phyloP scores from a whole-genome alignment of 2,113 vertebrate species.

The Hystrix brachyura region DNA sequence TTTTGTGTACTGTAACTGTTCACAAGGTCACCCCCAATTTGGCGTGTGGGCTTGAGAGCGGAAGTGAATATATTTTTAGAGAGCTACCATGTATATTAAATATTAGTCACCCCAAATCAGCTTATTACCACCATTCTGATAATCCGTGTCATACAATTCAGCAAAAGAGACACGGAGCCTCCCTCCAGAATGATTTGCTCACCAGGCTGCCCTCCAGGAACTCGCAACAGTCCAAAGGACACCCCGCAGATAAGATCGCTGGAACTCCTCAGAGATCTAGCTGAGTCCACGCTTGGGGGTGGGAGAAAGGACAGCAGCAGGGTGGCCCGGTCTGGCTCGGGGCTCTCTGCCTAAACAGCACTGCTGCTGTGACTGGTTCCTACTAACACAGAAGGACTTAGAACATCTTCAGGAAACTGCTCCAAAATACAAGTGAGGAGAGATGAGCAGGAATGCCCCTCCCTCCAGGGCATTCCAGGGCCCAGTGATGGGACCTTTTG shows the following conservation, averaged over 20 bases:
- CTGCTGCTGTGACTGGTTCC: background rate
- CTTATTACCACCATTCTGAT: background rate
- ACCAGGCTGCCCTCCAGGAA: background rate
- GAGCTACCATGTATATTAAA: background rate
- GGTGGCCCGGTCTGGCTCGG: background rate
- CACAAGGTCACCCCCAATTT: background rate
- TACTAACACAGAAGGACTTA: background rate
- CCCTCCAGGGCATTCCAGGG: accelerated
- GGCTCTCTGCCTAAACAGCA: background rate
- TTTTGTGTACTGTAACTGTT: background rate
- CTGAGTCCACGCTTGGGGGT: accelerated
- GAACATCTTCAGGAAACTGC: background rate
- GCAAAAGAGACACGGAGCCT: slow-evolving; percentile 17
- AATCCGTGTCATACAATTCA: background rate
- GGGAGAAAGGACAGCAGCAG: background rate
- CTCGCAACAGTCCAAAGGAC: background rate
- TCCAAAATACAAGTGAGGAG: background rate
- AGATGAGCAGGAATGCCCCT: background rate
- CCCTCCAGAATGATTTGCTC: background rate
- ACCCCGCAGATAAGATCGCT: background rate
- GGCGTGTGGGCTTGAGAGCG: accelerated
- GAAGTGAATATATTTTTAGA: background rate
- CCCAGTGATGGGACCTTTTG: background rate
- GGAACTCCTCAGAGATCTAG: background rate
- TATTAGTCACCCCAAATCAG: background rate